Conservation (phyloP, 2,113 vertebrate species). For the Dipodomys ordii region DNA sequence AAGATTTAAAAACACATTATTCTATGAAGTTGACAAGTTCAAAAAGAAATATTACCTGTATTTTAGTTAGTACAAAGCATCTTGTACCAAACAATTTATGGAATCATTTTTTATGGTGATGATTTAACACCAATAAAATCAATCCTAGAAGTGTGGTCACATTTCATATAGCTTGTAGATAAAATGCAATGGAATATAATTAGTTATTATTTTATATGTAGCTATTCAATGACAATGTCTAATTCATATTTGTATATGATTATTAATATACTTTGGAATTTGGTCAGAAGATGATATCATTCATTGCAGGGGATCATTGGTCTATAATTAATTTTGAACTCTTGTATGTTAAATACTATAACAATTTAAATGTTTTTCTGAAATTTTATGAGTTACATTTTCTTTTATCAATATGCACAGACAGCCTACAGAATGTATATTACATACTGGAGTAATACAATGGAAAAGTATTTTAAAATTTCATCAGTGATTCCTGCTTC, state of each 20-base stretch:
- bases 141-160: constrained; percentile 12
- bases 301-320: neutral
- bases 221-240: neutral
- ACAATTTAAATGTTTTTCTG: neutral
- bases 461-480: neutral
- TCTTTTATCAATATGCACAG: neutral
- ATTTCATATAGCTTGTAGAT: constrained; percentile 6
- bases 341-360: neutral
- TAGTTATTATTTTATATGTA: constrained; percentile 13
- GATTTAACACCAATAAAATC: constrained; percentile 32
- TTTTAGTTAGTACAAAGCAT: constrained; percentile 49
- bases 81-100: constrained; percentile 50
- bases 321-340: neutral
- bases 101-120: constrained; percentile 36
- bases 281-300: neutral
- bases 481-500: neutral
- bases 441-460: neutral
- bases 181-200: constrained; percentile 40
- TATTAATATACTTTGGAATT: constrained; percentile 32
- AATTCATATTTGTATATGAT: constrained; percentile 34
- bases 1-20: constrained; percentile 53
- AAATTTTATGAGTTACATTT: neutral
- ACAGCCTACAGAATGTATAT: neutral
- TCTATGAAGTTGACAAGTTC: constrained; percentile 37
- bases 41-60: neutral